phyloP scores from a whole-genome alignment of 2,888 invertebrate species.

The Serrognathus titanus region DNA sequence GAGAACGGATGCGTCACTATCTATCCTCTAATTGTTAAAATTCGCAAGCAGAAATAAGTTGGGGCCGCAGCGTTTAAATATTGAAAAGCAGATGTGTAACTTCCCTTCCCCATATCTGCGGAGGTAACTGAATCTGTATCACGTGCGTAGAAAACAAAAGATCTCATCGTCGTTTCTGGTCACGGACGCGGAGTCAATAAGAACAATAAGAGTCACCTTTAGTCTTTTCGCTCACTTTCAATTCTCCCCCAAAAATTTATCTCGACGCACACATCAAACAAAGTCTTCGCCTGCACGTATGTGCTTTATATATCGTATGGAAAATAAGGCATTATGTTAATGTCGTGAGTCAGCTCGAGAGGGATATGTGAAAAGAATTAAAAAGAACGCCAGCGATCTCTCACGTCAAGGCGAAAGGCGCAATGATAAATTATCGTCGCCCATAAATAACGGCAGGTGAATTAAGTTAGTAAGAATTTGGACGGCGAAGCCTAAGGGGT shows the following conservation, averaged over 20 bases:
- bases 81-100: slow-evolving; percentile 17
- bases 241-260: slow-evolving; percentile 28
- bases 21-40: no score
- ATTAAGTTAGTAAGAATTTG: slow-evolving; percentile 18
- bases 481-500: slow-evolving; percentile 13
- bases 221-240: slow-evolving; percentile 34
- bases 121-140: slow-evolving; percentile 28
- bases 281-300: not conserved
- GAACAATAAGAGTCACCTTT: slow-evolving; percentile 35
- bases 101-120: slow-evolving; percentile 5
- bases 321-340: no score
- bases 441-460: slow-evolving; percentile 14
- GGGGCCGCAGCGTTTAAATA: not conserved
- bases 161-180: slow-evolving; percentile 16
- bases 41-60: no score
- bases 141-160: slow-evolving; percentile 27
- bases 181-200: slow-evolving; percentile 26
- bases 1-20: no score
- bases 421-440: slow-evolving; percentile 2
- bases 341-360: no score
- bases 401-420: not conserved
- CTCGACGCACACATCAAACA: slow-evolving; percentile 4
- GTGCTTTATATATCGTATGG: no score
- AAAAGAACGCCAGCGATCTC: not conserved
- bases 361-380: no score